Conservation (phyloP, 2,888 invertebrate genomes). For the Troides aeacus region DNA sequence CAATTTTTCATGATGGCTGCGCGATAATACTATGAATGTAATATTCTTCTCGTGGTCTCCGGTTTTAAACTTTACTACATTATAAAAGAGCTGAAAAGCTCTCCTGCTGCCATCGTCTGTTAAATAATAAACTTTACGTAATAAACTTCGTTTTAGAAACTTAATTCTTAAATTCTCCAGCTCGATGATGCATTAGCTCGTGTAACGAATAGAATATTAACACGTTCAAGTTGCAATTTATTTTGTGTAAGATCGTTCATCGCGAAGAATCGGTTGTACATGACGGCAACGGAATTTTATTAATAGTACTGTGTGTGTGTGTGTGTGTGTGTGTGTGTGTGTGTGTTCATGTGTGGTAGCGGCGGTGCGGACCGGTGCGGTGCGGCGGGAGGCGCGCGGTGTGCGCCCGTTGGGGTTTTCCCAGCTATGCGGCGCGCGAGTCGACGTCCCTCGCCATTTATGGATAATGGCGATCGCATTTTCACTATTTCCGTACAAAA, state of each 20-base stretch:
- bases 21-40: too few relatives aligned
- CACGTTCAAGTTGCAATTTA: background rate
- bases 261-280: background rate
- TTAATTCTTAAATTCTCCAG: too few relatives aligned
- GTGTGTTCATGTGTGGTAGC: conserved; percentile 7
- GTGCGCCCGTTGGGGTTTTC: conserved; percentile 67
- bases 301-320: conserved; percentile 31
- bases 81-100: too few relatives aligned
- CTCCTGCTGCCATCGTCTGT: too few relatives aligned
- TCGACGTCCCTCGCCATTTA: conserved; percentile 59
- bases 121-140: too few relatives aligned
- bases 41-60: too few relatives aligned
- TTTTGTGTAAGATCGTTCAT: background rate
- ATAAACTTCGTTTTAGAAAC: too few relatives aligned
- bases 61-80: too few relatives aligned
- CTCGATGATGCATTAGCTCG: too few relatives aligned
- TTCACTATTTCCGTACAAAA: conserved; percentile 56
- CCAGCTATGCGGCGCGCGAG: conserved; percentile 66
- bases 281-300: conserved; percentile 24
- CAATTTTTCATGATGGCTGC: too few relatives aligned
- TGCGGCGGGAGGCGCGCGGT: conserved; percentile 37
- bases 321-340: conserved; percentile 17
- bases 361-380: conserved; percentile 32
- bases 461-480: conserved; percentile 46
- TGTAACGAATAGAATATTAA: too few relatives aligned